phyloP scores from a whole-genome alignment of 2,113 vertebrate species.

The Lutjanus erythropterus region DNA sequence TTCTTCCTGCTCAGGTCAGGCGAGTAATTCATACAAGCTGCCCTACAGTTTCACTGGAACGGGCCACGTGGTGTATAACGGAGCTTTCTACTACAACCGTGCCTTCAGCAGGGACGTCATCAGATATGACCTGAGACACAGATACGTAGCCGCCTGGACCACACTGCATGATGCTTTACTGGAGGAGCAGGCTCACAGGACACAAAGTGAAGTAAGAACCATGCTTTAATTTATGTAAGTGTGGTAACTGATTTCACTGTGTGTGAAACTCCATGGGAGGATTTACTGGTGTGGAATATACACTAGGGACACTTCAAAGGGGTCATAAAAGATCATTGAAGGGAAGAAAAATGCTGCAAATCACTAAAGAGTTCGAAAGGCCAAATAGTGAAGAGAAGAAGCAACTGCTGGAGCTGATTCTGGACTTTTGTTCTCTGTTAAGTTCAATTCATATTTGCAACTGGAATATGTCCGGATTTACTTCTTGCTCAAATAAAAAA shows the following conservation, averaged over 20 bases:
- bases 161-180: slow-evolving; percentile 92
- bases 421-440: background rate
- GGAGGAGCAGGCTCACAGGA: slow-evolving; percentile 82
- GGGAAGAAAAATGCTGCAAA: slow-evolving; percentile 38
- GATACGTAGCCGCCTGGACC: slow-evolving; percentile 93
- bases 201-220: slow-evolving; percentile 68
- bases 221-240: background rate
- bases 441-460: background rate
- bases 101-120: slow-evolving; percentile 96
- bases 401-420: background rate
- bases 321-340: slow-evolving; percentile 14
- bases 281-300: background rate
- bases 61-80: slow-evolving; percentile 91
- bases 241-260: background rate
- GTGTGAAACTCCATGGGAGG: background rate
- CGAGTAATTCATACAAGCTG: slow-evolving; percentile 94
- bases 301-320: slow-evolving; percentile 10
- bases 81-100: slow-evolving; percentile 95
- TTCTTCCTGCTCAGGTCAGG: slow-evolving; percentile 65
- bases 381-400: background rate
- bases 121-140: slow-evolving; percentile 92
- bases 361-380: slow-evolving; percentile 38
- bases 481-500: background rate
- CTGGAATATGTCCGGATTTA: background rate
- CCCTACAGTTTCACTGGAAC: slow-evolving; percentile 96